Evolutionary conservation across 2,888 invertebrate species (phyloP), one percentile per base, ranked within the genome.

Genomic region (Machimus atricapillus): DNA sequence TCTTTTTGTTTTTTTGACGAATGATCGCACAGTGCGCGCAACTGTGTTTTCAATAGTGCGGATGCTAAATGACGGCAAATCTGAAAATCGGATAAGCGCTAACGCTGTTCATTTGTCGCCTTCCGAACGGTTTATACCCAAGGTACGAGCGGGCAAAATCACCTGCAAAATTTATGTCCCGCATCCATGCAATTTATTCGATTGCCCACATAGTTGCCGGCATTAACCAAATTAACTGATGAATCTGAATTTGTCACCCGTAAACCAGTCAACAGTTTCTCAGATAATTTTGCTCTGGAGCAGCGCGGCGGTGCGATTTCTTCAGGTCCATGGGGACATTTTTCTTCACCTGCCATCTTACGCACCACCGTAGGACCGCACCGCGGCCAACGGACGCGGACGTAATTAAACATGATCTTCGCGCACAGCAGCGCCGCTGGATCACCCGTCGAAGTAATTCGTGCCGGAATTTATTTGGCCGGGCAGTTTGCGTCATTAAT

Each of bases 201-300:
- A 73, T 86, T 88, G 78, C 87, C 79, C 82, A 86, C 83, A 23
- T 87, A 89, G 88, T 88, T 88, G 88, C 88, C 89, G 87, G 88
- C 88, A 89, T 89, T 89, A 88, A 88, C 89, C 88, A 89, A 89
- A 89, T 89, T 89, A 34, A 88, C 88, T 88, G 88, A 88, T 89
- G 89, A 87, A 89, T 89, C 89, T 88, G 89, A 89, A 89, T 89
- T 89, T 89, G 89, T 89, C 89, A 89, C 87, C 86, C 88, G 88
- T 88, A 89, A 89, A 88, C 27, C 14, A n/a, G 66, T n/a, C 83
- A 31, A 23, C 73, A 34, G 87, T 86, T 88, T 87, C 87, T 88
- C 9, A 12, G 43, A 5, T 16, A 14, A n/a, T n/a, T 52, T 4
- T 43, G 2, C 43, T 43, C 4, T n/a, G 66, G 23, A 19, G n/a